Evolutionary conservation across 2,797 vertebrate species (phyloP), one percentile per base, ranked within the genome.

Genomic region (Psittacula echo): DNA sequence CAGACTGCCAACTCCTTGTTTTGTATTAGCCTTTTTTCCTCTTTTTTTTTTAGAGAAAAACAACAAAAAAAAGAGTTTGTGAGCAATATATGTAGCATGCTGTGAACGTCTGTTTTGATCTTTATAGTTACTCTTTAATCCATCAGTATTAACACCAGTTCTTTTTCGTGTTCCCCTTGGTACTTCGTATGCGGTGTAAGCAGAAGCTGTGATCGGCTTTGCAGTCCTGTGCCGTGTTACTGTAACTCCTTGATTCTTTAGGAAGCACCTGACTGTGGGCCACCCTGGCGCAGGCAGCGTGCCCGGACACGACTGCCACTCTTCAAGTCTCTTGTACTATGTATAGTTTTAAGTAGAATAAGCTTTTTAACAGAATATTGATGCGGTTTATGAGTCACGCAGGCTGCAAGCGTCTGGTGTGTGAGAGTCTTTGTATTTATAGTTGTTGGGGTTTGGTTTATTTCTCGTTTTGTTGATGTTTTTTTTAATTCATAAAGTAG

Each of bases 81-180:
- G 96, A 97, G 97, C 96, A 84, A 96, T 96, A 96, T 97, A 97
- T 97, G 97, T 97, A 98, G 97, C 97, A 97, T 97, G 97, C 97
- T 98, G 97, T 97, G 97, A 97, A 96, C n/a, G 91, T 97, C 97
- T 94, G 79, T 96, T 96, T 97, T 94, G 91, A 93, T 93, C 96
- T 95, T 95, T 95, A 70, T 93, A 93, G 94, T 92, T 96, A 96
- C 96, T 97, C 97, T 92, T 97, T 97, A 95, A 98, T 96, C 97
- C 97, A 97, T 98, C 98, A 98, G 98, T 98, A 98, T 98, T 98
- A 98, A 98, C 95, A 96, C 96, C 97, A 94, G 87, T 96, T 98
- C 93, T 94, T 95, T 96, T 97, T 94, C 91, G 94, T 92, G 95
- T 97, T 96, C 75, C 86, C 97, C 88, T 97, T 95, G 97, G 97